Evolutionary conservation across 2,113 vertebrate genomes (phyloP).

Genomic region (Dryoscopus gambensis): DNA sequence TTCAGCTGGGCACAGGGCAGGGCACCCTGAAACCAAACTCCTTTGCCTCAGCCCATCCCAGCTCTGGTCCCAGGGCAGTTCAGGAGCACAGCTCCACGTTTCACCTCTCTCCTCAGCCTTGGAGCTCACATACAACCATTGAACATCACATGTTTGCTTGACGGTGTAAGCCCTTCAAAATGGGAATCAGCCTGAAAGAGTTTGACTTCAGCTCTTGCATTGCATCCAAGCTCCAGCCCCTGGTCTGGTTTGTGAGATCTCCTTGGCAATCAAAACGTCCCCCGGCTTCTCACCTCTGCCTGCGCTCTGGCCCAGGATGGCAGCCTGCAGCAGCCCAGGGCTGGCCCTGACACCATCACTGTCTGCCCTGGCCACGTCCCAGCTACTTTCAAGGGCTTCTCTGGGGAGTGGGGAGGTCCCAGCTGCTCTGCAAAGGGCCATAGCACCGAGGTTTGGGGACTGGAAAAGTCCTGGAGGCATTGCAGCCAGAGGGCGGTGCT

Average conservation of each 20-base stretch:
- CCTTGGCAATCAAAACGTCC: neutral
- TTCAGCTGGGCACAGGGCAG: neutral
- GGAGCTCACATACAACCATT: neutral
- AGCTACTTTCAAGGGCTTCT: neutral
- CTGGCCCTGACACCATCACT: neutral
- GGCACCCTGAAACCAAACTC: neutral
- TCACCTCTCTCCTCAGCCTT: neutral
- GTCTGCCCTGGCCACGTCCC: neutral
- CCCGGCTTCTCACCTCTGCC: neutral
- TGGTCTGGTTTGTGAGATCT: neutral
- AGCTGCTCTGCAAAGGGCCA: neutral
- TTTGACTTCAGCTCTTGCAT: neutral
- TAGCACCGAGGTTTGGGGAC: neutral
- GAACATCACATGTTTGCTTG: neutral
- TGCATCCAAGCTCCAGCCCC: neutral
- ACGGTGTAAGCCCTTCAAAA: neutral
- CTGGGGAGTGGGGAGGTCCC: neutral
- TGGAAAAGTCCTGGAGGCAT: neutral
- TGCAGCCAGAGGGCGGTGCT: neutral
- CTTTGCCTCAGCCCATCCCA: neutral
- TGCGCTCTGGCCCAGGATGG: neutral
- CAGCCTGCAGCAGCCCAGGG: neutral
- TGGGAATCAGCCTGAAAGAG: neutral
- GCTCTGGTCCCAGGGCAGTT: neutral
- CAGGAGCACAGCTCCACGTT: neutral